Conservation (phyloP, 2,797 vertebrate genomes). For the Rhyacichthys aspro region DNA sequence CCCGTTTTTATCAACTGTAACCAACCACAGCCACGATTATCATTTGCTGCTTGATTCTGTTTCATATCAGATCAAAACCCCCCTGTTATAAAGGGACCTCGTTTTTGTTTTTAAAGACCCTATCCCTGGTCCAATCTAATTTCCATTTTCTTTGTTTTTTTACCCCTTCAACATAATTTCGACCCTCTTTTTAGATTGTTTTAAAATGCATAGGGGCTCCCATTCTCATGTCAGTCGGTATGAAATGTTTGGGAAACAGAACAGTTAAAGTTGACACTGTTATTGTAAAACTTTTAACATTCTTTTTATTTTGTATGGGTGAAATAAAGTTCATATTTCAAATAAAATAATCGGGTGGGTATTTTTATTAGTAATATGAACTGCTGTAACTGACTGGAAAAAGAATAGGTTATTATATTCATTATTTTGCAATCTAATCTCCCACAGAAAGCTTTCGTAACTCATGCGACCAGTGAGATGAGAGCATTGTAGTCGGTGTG, state of each 20-base stretch:
- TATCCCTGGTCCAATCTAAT: conserved; percentile 33
- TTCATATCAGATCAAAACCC: conserved; percentile 30
- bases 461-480: conserved; percentile 36
- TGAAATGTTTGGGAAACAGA: conserved; percentile 69
- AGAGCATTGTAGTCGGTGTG: conserved; percentile 8
- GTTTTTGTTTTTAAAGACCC: conserved; percentile 71
- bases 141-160: conserved; percentile 37
- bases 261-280: conserved; percentile 73
- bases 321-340: conserved; percentile 85
- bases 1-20: conserved; percentile 60
- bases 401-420: conserved; percentile 3
- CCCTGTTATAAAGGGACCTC: conserved; percentile 50
- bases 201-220: conserved; percentile 66
- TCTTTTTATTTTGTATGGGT: conserved; percentile 87
- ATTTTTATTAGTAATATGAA: not conserved
- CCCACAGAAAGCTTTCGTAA: conserved; percentile 16
- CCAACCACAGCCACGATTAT: conserved; percentile 14
- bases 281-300: conserved; percentile 84
- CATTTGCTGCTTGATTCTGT: conserved; percentile 13
- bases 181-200: conserved; percentile 71
- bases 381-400: not conserved
- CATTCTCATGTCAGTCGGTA: conserved; percentile 58
- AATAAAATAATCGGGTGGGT: conserved; percentile 44
- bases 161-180: conserved; percentile 28
- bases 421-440: conserved; percentile 20